These are phyloP conservation scores for Oncorhynchus tshawytscha DNA, from an alignment of 2,113 vertebrate genomes.

Conservation along the genomic window DNA sequence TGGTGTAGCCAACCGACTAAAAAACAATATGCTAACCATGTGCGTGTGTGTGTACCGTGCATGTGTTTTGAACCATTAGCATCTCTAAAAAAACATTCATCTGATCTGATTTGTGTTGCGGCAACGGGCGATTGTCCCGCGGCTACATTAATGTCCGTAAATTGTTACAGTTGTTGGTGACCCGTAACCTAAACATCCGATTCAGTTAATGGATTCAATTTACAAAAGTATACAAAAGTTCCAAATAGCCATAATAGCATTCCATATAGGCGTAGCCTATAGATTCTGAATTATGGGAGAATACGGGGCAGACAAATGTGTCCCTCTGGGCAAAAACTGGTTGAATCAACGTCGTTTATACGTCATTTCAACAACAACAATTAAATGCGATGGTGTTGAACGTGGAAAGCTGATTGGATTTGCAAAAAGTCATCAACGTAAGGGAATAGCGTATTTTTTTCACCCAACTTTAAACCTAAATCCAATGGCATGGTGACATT, in stretches of 20 bases:
- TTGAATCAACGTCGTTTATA: too few species aligned
- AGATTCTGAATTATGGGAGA: background rate
- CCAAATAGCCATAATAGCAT: background rate
- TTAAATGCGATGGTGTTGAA: too few species aligned
- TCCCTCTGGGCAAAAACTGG: background rate
- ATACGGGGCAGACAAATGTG: background rate
- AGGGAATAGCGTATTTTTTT: too few species aligned
- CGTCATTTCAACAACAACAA: too few species aligned
- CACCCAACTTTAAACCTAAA: too few species aligned
- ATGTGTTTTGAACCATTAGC: background rate
- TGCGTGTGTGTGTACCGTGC: background rate
- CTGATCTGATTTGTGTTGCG: background rate
- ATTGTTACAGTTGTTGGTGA: background rate
- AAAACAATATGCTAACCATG: background rate
- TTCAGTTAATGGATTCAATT: background rate
- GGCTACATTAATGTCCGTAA: background rate
- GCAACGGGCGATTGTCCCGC: background rate
- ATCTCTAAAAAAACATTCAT: background rate
- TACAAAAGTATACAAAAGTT: background rate
- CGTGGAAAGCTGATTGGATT: too few species aligned
- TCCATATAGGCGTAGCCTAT: background rate
- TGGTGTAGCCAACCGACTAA: background rate
- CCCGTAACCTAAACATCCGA: background rate
- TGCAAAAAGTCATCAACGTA: too few species aligned
- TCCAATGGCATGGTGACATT: too few species aligned